phyloP scores from a whole-genome alignment of 2,113 vertebrate genomes.

The Plecturocebus donacophilus region DNA sequence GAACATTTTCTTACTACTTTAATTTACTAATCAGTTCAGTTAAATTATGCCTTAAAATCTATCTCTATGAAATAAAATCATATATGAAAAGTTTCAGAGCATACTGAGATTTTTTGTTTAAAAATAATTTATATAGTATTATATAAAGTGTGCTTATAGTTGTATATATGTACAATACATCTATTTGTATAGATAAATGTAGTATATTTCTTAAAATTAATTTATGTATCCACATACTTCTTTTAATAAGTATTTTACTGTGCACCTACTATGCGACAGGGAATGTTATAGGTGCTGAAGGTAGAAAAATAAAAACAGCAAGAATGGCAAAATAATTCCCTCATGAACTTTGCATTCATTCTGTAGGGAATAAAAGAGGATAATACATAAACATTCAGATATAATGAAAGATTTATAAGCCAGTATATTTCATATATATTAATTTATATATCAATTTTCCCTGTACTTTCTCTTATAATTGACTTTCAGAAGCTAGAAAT shows the following conservation, averaged over 20 bases:
- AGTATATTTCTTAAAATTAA: neutral
- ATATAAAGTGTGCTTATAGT: neutral
- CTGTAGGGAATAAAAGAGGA: neutral
- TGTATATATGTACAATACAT: neutral
- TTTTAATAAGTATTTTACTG: neutral
- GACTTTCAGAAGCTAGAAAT: neutral
- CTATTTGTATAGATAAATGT: too few relatives aligned
- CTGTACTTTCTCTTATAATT: neutral
- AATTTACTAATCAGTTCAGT: neutral
- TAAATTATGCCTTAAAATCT: neutral
- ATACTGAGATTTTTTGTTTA: neutral
- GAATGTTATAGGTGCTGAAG: neutral
- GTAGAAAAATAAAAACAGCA: neutral
- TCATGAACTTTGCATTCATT: neutral
- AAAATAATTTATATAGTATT: neutral
- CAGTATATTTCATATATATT: neutral
- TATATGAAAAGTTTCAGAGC: neutral
- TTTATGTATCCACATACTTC: neutral
- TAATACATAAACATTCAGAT: neutral
- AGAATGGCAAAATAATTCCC: neutral
- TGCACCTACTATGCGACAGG: neutral
- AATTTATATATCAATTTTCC: neutral
- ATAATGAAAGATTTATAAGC: neutral
- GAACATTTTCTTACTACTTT: neutral
- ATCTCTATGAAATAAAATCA: neutral